Evolutionary conservation across 2,113 vertebrate genomes (phyloP).

Genomic region (Macrotis lagotis): DNA sequence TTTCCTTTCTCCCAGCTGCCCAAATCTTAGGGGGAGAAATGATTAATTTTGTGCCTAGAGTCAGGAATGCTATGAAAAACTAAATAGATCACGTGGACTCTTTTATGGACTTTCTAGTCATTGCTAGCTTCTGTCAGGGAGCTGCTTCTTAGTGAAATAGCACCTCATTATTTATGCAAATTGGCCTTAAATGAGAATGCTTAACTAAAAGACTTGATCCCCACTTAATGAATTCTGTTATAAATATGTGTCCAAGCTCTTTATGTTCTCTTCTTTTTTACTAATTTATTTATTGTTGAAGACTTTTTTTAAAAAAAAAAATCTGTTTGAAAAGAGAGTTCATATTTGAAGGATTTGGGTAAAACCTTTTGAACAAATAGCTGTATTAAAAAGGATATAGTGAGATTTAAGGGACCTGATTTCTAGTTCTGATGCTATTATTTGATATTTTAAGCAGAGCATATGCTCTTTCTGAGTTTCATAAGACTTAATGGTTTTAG

Average conservation of each 20-base stretch:
- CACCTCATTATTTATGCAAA: constrained; percentile 81
- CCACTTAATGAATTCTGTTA: constrained; percentile 72
- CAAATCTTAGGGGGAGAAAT: background rate
- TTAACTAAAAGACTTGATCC: constrained; percentile 77
- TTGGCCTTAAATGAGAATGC: constrained; percentile 84
- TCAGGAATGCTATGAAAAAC: constrained; percentile 32
- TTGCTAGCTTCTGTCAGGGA: constrained; percentile 73
- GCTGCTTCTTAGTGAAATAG: constrained; percentile 70
- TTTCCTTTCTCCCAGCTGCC: background rate
- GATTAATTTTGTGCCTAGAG: constrained; percentile 14
- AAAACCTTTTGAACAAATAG: constrained; percentile 23
- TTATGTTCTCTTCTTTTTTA: constrained; percentile 46
- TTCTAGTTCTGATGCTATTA: constrained; percentile 3
- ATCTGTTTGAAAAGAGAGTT: constrained; percentile 36
- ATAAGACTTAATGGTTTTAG: background rate
- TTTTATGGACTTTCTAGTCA: constrained; percentile 62
- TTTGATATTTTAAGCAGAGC: background rate
- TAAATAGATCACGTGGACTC: background rate
- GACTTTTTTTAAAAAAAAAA: constrained; percentile 19
- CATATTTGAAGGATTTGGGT: background rate
- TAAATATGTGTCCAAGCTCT: constrained; percentile 71
- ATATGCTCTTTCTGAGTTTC: background rate
- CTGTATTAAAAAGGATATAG: background rate
- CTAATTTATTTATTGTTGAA: constrained; percentile 63
- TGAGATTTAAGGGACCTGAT: background rate